Percentiles rank a stretch among this genome's conserved stretches.
Evolutionary conservation across 2,113 vertebrate genomes (phyloP).

Genomic region (Cromileptes altivelis): DNA sequence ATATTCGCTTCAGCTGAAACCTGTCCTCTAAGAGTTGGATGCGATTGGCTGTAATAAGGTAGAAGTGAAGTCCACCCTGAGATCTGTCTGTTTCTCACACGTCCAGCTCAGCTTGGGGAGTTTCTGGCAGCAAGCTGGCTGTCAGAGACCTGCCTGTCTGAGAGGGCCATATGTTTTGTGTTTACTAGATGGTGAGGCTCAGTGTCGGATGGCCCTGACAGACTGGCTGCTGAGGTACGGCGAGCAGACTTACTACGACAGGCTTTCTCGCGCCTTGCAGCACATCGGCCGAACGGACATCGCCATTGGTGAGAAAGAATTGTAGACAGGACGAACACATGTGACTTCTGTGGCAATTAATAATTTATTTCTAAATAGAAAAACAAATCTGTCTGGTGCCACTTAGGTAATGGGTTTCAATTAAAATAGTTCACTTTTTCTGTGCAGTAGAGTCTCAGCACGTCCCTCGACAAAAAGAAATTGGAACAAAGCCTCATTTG

Average conservation of each 20-base stretch:
- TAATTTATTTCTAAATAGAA: not conserved
- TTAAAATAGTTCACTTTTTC: slow-evolving; percentile 39
- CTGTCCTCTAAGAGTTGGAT: not conserved
- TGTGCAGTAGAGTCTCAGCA: slow-evolving; percentile 50
- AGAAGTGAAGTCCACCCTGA: not conserved
- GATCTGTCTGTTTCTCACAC: slow-evolving; percentile 39
- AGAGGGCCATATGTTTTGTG: slow-evolving; percentile 60
- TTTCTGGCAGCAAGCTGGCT: slow-evolving; percentile 26
- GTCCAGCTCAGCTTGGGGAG: slow-evolving; percentile 21
- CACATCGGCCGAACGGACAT: slow-evolving; percentile 82
- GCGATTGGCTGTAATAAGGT: slow-evolving; percentile 4
- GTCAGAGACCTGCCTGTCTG: slow-evolving; percentile 52
- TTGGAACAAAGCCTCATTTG: slow-evolving; percentile 68
- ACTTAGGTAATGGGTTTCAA: slow-evolving; percentile 35
- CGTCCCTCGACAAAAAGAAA: slow-evolving; percentile 66
- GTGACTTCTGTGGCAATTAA: slow-evolving; percentile 1
- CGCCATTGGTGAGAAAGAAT: slow-evolving; percentile 77
- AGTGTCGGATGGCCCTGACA: slow-evolving; percentile 74
- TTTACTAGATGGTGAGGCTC: slow-evolving; percentile 62
- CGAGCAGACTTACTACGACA: slow-evolving; percentile 80
- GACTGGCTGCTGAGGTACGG: slow-evolving; percentile 78
- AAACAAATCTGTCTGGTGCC: slow-evolving; percentile 1
- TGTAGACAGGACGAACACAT: not conserved
- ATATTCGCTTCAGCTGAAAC: not conserved
- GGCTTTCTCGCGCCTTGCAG: slow-evolving; percentile 79